phyloP scores from a whole-genome alignment of 2,888 invertebrate genomes.

The Chesias legatella region DNA sequence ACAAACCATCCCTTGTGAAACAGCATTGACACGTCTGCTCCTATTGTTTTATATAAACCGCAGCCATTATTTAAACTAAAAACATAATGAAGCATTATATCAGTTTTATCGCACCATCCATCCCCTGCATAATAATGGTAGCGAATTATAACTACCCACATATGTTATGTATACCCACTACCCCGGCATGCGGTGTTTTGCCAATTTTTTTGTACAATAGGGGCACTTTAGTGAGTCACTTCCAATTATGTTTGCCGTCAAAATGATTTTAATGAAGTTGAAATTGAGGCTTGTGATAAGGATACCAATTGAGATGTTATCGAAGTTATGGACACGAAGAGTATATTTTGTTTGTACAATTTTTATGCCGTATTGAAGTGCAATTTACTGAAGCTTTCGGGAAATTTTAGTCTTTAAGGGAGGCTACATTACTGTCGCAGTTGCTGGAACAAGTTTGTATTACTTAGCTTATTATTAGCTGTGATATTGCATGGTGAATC shows the following conservation, averaged over 20 bases:
- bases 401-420: slow-evolving; percentile 2
- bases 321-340: slow-evolving; percentile 28
- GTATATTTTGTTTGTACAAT: slow-evolving; percentile 23
- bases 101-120: slow-evolving; percentile 26
- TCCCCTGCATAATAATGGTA: slow-evolving; percentile 40
- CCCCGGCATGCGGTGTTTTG: slow-evolving; percentile 30
- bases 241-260: slow-evolving; percentile 41
- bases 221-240: slow-evolving; percentile 31
- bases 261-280: slow-evolving; percentile 52
- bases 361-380: slow-evolving; percentile 10
- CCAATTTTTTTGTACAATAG: slow-evolving; percentile 38
- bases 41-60: slow-evolving; percentile 9
- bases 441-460: too few species aligned
- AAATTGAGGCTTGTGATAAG: slow-evolving; percentile 46
- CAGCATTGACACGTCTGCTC: too few species aligned
- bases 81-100: slow-evolving; percentile 26
- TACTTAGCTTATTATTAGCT: too few species aligned
- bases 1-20: too few species aligned
- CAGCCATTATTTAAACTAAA: slow-evolving; percentile 17
- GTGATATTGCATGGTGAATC: too few species aligned
- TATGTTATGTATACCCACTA: too few species aligned
- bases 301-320: slow-evolving; percentile 45
- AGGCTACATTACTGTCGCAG: not conserved
- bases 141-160: slow-evolving; percentile 34
- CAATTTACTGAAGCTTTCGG: slow-evolving; percentile 1